Evolutionary conservation across 2,113 vertebrate genomes (phyloP), one percentile per base, ranked within the genome.

Genomic region (Sterrhoptilus dennistouni): DNA sequence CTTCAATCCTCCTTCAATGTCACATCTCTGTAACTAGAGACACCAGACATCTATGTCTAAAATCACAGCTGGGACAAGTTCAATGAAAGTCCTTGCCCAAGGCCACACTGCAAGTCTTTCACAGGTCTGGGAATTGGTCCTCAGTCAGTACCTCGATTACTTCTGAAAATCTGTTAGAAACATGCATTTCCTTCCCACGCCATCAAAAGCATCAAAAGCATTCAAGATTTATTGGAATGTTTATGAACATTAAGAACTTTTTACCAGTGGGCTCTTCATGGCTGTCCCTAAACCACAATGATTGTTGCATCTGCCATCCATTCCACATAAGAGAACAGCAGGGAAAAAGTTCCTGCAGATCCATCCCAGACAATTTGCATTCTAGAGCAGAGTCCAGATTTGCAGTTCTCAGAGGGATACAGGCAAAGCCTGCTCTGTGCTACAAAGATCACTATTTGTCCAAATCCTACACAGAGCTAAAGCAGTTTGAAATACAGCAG

Each of bases 361-460:
- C 52, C 59, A 63, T 49, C 23, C 25, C 60, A 49, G 44, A 42
- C 47, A 66, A 95, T 84, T 23, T 94, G 92, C 92, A 92, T 86
- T 93, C 71, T 64, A 89, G 72, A 94, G 72, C 60, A 64, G 56
- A 57, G 77, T 61, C 65, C 83, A 89, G 86, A 89, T 94, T 82
- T 94, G 93, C 92, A 83, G 76, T 87, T 94, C 92, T 93, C 92
- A 28, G 69, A 95, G 92, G 96, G 78, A 93, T 68, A 75, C 44
- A 81, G 68, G 71, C 63, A 91, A 81, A 88, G 68, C 79, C 60
- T 56, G 44, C 56, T 52, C 64, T 42, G 54, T 86, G 83, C 76
- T 84, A 68, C 71, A 83, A 64, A 90, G 69, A 95, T 68, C 85
- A 75, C 78, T 44, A 77, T 89, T 95, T 89, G 77, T 93, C 86